Evolutionary conservation across 2,113 vertebrate genomes (phyloP).

Genomic region (Okapia johnstoni): DNA sequence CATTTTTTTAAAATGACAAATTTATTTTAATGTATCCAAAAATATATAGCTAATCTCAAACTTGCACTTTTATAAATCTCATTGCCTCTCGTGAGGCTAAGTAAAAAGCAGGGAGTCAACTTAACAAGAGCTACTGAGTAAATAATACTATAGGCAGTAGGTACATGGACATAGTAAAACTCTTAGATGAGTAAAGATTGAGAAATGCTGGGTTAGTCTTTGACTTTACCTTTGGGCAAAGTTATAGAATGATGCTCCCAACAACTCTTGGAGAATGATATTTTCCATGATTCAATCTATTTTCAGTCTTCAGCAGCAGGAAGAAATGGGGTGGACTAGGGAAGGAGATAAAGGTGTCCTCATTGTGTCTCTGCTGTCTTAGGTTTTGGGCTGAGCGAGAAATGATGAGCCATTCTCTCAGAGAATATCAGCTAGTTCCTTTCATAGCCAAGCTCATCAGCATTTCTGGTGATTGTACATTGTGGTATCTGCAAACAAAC

Average conservation of each 20-base stretch:
- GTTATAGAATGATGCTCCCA: not conserved
- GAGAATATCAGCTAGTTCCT: not conserved
- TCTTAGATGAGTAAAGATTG: not conserved
- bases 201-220: not conserved
- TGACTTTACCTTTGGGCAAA: not conserved
- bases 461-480: slow-evolving; percentile 51
- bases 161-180: not conserved
- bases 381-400: not conserved
- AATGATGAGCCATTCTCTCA: slow-evolving; percentile 6
- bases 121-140: not conserved
- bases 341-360: not conserved
- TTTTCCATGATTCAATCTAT: not conserved
- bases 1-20: not conserved
- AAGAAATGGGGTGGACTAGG: not conserved
- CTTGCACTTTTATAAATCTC: not conserved
- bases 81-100: not conserved
- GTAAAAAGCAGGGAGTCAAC: not conserved
- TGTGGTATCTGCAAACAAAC: slow-evolving; percentile 31
- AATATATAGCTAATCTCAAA: not conserved
- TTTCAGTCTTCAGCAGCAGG: not conserved
- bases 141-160: not conserved
- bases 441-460: slow-evolving; percentile 20
- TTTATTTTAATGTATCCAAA: not conserved
- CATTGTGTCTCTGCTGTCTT: not conserved
- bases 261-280: not conserved